Evolutionary conservation across 2,888 invertebrate species (phyloP), one percentile per base, ranked within the genome.

Genomic region (Mycalesis mineus): DNA sequence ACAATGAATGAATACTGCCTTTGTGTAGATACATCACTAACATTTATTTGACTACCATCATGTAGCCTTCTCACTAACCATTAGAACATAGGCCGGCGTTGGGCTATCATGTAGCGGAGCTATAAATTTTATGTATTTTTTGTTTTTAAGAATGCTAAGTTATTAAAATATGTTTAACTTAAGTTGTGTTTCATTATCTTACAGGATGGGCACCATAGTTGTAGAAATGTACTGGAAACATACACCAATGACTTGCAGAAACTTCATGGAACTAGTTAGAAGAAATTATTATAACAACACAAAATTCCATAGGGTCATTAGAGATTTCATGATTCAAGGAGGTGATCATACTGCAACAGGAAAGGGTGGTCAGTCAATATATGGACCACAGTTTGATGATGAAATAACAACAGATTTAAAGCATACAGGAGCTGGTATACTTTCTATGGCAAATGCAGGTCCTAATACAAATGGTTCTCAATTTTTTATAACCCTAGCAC

Each of bases 221-320:
- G 87, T 99, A 49, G 99, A 99, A 83, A 91, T 99, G 64, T 99
- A 99, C 76, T 99, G 99, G 99, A 96, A 97, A 78, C 98, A 99
- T 78, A 95, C 99, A 0, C 99, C 99, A n/a, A 93, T 94, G 67
- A 98, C 99, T 0, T 99, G 99, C 70, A 91, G 97, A 73, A 99
- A 99, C 80, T 99, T 99, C 86, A 98, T 98, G 59, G 99, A 99
- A 82, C 88, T 99, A 28, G 92, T 96, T 0, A 91, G 97, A 59
- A 91, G 98, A 70, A 98, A 98, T 15, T 99, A 98, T 83, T 99
- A 98, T 80, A 98, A 98, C 82, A 96, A 95, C 64, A 96, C 98
- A 3, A 95, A 97, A 71, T 99, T 99, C 80, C 99, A 99, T 81
- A 91, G 99, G 69, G 95, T 99, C 40, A 98, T 99, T 62, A 90